Base-by-base conservation (phyloP, 1,140 invertebrate genomes). In the Phymastichus coffea region DNA sequence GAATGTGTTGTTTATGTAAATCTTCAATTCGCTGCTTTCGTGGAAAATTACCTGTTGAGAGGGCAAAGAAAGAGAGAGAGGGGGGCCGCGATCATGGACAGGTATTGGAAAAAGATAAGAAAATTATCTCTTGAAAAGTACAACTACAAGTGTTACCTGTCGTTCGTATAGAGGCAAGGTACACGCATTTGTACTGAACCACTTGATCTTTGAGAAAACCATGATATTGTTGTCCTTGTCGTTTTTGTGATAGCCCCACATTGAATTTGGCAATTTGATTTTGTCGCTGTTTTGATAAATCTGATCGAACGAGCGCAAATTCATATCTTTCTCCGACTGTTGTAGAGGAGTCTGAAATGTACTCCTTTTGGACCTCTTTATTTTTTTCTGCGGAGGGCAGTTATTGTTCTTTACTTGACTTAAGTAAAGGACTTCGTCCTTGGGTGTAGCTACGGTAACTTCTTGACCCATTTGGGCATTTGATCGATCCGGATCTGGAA, bases 181-280 rank as follows among this genome's bases (percentile, higher is more conserved):
- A 10, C 47, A n/a, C 7, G 54, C 51, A 30, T 60, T 26, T 0
- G 57, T 54, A 17, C 54, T 60, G 22, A 60, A 54, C 51, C 51
- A 60, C 14, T 48, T 53, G 12, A 51, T 35, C 35, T 54, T 60
- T 4, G 49, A 60, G 23, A 60, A 60, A 25, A 60, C 54, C 10
- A 60, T 54, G 7, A 60, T 53, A 20, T 54, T 17, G 14, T 60
- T 60, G n/a, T 60, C 57, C 2, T 53, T 35, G 10, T 14, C 48
- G 14, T 60, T 60, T 33, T 60, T 60, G 14, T 60, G 57, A 25
- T 47, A 60, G 10, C 57, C 51, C 51, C 57, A 60, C 57, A 54
- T 60, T 14, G 43, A 1, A n/a, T 48, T 60, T 12, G 49, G 49
- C n/a, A 60, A 35, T 23, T 47, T 60, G 14, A 60, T 54, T 30